phyloP scores from a whole-genome alignment of 2,797 vertebrate genomes.

The Cynodonichthys magdalenae region DNA sequence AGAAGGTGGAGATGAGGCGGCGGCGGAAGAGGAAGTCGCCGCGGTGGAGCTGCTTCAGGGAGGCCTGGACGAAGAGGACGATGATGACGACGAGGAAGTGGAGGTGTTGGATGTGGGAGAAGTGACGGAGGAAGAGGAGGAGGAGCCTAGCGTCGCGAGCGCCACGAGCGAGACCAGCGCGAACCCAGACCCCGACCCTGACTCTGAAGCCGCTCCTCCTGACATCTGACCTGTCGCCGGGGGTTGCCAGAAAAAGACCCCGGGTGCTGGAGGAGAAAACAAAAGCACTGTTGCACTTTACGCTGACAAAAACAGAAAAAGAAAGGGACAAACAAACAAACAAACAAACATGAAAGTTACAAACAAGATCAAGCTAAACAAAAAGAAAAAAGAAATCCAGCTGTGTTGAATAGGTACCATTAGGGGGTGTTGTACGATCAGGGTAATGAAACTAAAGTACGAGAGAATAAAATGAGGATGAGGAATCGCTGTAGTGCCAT shows the following conservation, averaged over 20 bases:
- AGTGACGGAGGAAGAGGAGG: conserved; percentile 66
- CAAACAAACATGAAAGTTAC: conserved; percentile 70
- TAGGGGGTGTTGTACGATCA: conserved; percentile 83
- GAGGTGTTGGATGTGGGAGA: conserved; percentile 76
- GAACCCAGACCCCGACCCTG: conserved; percentile 55
- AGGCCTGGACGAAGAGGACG: conserved; percentile 68
- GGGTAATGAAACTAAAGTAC: conserved; percentile 74
- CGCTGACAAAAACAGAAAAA: conserved; percentile 83
- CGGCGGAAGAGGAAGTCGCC: conserved; percentile 47
- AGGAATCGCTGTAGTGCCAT: conserved; percentile 89
- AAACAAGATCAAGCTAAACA: conserved; percentile 52
- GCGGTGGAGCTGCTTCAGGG: conserved; percentile 61
- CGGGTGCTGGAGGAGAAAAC: conserved; percentile 76
- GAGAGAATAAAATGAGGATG: conserved; percentile 68
- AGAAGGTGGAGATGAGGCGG: conserved; percentile 62
- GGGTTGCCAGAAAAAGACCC: conserved; percentile 34
- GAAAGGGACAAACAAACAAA: conserved; percentile 30
- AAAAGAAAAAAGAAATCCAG: conserved; percentile 55
- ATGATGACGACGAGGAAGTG: conserved; percentile 71
- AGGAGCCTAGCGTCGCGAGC: conserved; percentile 70
- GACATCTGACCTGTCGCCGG: conserved; percentile 46
- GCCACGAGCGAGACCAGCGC: conserved; percentile 64
- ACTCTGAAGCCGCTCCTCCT: conserved; percentile 38
- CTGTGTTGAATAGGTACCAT: conserved; percentile 80
- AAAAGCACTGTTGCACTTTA: conserved; percentile 99